Evolutionary conservation across 2,113 vertebrate genomes (phyloP), one percentile per base, ranked within the genome.

Genomic region (Neogobius melanostomus): DNA sequence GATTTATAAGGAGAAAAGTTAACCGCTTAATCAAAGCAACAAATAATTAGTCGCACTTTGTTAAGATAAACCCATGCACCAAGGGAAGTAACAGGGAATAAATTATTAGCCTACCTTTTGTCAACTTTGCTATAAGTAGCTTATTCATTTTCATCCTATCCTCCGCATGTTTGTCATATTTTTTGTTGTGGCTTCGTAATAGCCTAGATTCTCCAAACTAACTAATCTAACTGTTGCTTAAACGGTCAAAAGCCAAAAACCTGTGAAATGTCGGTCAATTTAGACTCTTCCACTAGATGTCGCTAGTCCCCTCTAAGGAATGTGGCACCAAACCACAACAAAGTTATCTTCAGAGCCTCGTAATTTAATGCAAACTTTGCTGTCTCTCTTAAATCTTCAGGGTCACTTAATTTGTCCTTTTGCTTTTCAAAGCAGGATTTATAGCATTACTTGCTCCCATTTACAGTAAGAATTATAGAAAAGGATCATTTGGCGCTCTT

Each of bases 251-350:
- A 21, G 21, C 21, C 21, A 21, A 21, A 21, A 21, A 64, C 72
- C 1, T 74, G 51, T 43, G 0, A 7, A 2, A 11, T 54, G 43
- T 16, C 8, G 0, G 16, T 44, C 42, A 42, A 14, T 64, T 68
- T 3, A 61, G 17, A 11, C 49, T 36, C n/a, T 11, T 8, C 17
- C 87, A 80, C 76, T 57, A 90, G 88, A 82, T 86, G 87, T 82
- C 76, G 81, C 75, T 75, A 63, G 6, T 12, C 66, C 48, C 69
- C 66, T 57, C 73, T 15, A 14, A 47, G 45, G 44, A 47, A 21
- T 64, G 62, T 47, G 62, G 15, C 62, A 17, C 14, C 3, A 44
- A 64, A 44, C 45, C 14, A 7, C 61, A 42, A 46, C 68, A 48
- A 48, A 21, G 28, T 28, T 42, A 51, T 9, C n/a, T 46, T 21